Evolutionary conservation across 2,888 invertebrate genomes (phyloP).

Genomic region (Hydrotaea cyrtoneurina): DNA sequence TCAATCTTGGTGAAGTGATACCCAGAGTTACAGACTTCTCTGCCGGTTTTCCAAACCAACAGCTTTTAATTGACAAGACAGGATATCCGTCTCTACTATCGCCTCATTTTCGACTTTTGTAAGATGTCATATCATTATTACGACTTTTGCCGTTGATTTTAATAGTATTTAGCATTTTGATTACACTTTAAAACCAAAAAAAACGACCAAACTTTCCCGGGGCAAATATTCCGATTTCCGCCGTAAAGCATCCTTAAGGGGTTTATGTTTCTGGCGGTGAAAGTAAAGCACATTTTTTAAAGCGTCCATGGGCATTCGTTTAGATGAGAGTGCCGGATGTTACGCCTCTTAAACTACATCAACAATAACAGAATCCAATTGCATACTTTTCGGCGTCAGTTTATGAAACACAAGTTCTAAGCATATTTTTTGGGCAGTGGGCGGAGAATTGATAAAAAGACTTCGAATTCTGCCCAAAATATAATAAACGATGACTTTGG

Average conservation of each 20-base stretch:
- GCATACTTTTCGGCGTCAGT: neutral
- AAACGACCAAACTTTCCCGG: neutral
- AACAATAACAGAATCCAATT: neutral
- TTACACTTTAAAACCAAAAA: neutral
- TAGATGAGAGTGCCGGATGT: neutral
- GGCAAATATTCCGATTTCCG: constrained; percentile 3
- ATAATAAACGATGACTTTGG: constrained; percentile 29
- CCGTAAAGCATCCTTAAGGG: constrained; percentile 18
- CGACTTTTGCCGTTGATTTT: too few species aligned
- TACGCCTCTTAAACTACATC: too few species aligned
- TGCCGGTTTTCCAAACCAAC: too few species aligned
- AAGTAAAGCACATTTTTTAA: constrained; percentile 8
- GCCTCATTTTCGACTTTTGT: too few species aligned
- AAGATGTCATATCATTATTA: too few species aligned
- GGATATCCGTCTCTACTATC: too few species aligned
- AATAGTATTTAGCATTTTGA: neutral
- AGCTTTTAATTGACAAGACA: too few species aligned
- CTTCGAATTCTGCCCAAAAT: neutral
- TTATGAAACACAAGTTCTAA: too few species aligned
- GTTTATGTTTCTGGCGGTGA: neutral
- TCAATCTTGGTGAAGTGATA: too few species aligned
- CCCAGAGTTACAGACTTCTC: too few species aligned
- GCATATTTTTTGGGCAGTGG: too few species aligned
- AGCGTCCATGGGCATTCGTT: neutral
- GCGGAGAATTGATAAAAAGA: neutral